A percentile compares a stretch with the other conserved stretches of the same genome.
phyloP scores from a whole-genome alignment of 1,140 invertebrate genomes.

The Pogonognathellus flavescens region DNA sequence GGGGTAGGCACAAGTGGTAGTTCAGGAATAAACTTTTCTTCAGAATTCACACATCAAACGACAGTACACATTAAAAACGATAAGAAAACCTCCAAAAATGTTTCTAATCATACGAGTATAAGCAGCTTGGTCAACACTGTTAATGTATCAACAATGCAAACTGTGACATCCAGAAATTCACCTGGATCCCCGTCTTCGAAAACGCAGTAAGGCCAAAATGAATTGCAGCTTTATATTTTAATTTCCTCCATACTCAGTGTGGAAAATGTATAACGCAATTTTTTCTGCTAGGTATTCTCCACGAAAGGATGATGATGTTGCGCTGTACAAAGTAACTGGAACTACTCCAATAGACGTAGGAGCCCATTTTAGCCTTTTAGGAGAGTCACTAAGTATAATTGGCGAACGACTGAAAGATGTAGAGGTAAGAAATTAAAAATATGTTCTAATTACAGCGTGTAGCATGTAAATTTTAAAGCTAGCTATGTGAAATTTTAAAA shows the following conservation, averaged over 20 bases:
- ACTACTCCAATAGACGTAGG: slow-evolving; percentile 91
- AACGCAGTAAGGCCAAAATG: slow-evolving; percentile 5
- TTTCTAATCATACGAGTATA: slow-evolving; percentile 20
- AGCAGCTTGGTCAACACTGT: slow-evolving; percentile 44
- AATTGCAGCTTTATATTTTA: too few species aligned
- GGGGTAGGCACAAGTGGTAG: neutral
- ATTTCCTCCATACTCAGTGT: too few species aligned
- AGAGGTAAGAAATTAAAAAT: slow-evolving; percentile 75
- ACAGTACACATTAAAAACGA: slow-evolving; percentile 51
- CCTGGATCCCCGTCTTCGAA: slow-evolving; percentile 36
- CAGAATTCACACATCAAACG: slow-evolving; percentile 52
- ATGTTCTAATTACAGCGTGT: too few species aligned
- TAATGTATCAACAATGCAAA: slow-evolving; percentile 52
- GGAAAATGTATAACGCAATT: too few species aligned
- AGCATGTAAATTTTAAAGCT: too few species aligned
- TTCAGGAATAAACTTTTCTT: slow-evolving; percentile 39
- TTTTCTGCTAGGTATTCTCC: slow-evolving; percentile 51
- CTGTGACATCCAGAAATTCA: slow-evolving; percentile 10
- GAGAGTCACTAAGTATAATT: slow-evolving; percentile 93
- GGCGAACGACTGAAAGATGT: slow-evolving; percentile 92
- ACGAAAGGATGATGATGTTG: slow-evolving; percentile 68
- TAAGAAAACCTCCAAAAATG: slow-evolving; percentile 28
- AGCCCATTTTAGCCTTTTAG: slow-evolving; percentile 91
- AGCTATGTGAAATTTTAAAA: too few species aligned
- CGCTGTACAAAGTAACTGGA: slow-evolving; percentile 78